A percentile compares a stretch with the other conserved stretches of the same genome.
These are phyloP conservation scores for Drosophila murphyi DNA, from an alignment of 1,140 invertebrate species.

Conservation along the genomic window DNA sequence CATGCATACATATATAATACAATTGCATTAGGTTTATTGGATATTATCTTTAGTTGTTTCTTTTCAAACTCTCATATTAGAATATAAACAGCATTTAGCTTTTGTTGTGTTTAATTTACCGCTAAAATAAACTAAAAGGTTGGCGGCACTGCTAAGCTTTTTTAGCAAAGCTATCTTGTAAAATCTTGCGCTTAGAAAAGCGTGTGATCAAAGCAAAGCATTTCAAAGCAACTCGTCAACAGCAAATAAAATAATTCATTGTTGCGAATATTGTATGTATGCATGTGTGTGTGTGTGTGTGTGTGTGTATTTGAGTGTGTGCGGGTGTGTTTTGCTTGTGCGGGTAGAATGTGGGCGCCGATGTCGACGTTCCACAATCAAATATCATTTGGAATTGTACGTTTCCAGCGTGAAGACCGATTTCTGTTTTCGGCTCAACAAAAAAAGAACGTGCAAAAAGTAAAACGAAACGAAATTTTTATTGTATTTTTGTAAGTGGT, in stretches of 20 bases:
- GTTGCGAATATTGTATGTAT: background rate
- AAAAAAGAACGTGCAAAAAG: slow-evolving; percentile 14
- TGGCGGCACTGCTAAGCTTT: background rate
- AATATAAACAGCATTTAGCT: background rate
- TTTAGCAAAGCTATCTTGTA: background rate
- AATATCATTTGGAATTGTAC: slow-evolving; percentile 77
- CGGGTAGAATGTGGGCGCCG: background rate
- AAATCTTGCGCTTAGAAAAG: background rate
- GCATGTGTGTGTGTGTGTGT: background rate
- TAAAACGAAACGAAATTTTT: slow-evolving; percentile 17
- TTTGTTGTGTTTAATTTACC: background rate
- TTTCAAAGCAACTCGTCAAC: background rate
- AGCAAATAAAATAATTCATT: background rate
- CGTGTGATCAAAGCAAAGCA: slow-evolving; percentile 4
- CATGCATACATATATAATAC: too few species aligned
- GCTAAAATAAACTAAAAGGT: background rate
- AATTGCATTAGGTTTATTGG: background rate
- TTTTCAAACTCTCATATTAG: too few species aligned
- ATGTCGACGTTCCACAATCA: slow-evolving; percentile 21
- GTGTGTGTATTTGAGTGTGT: background rate
- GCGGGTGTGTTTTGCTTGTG: background rate
- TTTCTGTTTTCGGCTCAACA: slow-evolving; percentile 49
- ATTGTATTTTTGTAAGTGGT: slow-evolving; percentile 16
- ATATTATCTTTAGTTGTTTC: background rate
- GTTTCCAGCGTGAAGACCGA: slow-evolving; percentile 84